Base-by-base conservation (phyloP, 2,113 vertebrate species). In the Hippocampus barbouri region DNA sequence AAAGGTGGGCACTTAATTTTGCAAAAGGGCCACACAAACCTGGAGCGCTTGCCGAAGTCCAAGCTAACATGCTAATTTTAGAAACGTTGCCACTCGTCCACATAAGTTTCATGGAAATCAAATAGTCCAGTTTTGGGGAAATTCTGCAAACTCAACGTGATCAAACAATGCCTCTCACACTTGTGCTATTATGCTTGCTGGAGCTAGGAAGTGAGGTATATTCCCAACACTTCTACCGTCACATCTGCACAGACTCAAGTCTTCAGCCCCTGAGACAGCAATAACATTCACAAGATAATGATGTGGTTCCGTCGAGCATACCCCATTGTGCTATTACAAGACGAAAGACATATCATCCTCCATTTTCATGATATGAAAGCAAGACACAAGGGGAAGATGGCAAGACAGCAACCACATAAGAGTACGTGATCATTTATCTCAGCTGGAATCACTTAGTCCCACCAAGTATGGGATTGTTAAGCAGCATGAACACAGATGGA, bases 341-440 rank as follows among this genome's bases (percentile, higher is more conserved):
- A 68, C 57, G 23, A 54, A 72, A 34, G 21, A 75, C 68, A 66
- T 38, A 47, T 40, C 6, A 74, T 72, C 71, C 59, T 43, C n/a
- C 14, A 14, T 81, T 60, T 68, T 75, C 64, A 79, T 40, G 14
- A 66, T 45, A 66, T 45, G 23, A 41, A 66, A 66, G 61, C 23
- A 63, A 68, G 66, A 70, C 80, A 80, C 61, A 70, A 1, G 41
- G 25, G 64, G 65, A 73, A 18, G 45, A 79, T 43, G 53, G 67
- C 30, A 34, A 65, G 56, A 61, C 56, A 77, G 43, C 72, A 70
- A 67, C 74, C 65, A 34, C 67, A 70, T 61, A 61, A 69, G 30
- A 53, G 30, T 57, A 59, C 77, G 79, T 72, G 71, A 82, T 83
- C 9, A 25, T 65, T 74, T 61, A 30, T 69, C 70, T 74, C 47